Evolutionary conservation across 2,888 invertebrate genomes (phyloP).

Genomic region (Athalia cordata): DNA sequence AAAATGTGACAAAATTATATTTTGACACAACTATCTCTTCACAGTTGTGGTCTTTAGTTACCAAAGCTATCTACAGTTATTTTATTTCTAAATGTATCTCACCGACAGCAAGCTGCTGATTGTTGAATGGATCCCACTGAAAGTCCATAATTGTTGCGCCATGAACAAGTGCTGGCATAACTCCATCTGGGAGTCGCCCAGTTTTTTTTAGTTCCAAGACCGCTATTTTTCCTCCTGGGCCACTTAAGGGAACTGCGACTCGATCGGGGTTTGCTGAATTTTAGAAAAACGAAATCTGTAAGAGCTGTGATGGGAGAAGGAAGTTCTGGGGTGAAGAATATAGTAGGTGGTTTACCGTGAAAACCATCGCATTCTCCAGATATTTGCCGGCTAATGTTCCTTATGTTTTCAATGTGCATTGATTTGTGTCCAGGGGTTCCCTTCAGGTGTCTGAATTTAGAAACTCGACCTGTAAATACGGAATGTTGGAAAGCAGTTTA

Average conservation of each 20-base stretch:
- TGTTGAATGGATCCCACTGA: constrained; percentile 95
- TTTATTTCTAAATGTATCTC: constrained; percentile 49
- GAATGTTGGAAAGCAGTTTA: constrained; percentile 27
- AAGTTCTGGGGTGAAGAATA: neutral
- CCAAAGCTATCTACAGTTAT: neutral
- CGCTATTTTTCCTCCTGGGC: constrained; percentile 93
- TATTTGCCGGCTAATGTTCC: constrained; percentile 92
- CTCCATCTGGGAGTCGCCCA: constrained; percentile 86
- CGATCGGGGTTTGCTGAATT: constrained; percentile 86
- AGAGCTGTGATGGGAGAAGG: constrained; percentile 16
- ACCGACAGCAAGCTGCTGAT: constrained; percentile 85
- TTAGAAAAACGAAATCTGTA: constrained; percentile 46
- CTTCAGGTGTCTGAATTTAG: constrained; percentile 94
- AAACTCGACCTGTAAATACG: constrained; percentile 81
- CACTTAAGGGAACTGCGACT: constrained; percentile 92
- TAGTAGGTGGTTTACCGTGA: constrained; percentile 78
- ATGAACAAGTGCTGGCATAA: constrained; percentile 91
- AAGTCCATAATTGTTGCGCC: constrained; percentile 94
- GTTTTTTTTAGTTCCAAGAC: constrained; percentile 88
- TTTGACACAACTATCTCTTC: neutral
- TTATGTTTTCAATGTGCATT: constrained; percentile 92
- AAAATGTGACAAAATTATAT: neutral
- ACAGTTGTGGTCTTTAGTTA: neutral
- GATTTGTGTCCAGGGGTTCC: constrained; percentile 94
- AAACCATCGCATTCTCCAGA: constrained; percentile 97